phyloP scores from a whole-genome alignment of 2,888 invertebrate genomes.

The Bibio marci region DNA sequence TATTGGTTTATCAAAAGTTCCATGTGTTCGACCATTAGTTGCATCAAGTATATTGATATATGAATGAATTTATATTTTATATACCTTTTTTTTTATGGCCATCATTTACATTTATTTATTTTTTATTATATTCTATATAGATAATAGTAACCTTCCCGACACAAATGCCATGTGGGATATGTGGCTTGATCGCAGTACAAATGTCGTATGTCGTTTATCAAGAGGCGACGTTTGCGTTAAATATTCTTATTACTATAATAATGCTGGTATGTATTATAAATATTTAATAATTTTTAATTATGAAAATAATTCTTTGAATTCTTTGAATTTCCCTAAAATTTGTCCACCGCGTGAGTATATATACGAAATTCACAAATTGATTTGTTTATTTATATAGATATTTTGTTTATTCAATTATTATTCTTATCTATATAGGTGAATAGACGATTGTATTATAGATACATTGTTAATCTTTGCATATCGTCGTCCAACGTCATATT shows the following conservation, averaged over 20 bases:
- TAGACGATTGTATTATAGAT: too few species aligned
- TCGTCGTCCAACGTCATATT: too few species aligned
- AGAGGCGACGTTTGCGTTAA: slow-evolving; percentile 45
- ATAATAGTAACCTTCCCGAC: slow-evolving; percentile 43
- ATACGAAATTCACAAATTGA: too few species aligned
- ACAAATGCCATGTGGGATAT: slow-evolving; percentile 41
- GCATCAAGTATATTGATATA: slow-evolving; percentile 35
- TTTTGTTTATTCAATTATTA: neutral
- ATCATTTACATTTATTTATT: neutral
- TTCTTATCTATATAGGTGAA: neutral
- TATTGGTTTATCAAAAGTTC: slow-evolving; percentile 36
- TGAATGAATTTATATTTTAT: too few species aligned
- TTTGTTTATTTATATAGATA: too few species aligned
- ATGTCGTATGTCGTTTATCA: slow-evolving; percentile 38
- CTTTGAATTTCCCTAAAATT: too few species aligned
- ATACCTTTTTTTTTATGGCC: too few species aligned
- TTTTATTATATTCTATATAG: slow-evolving; percentile 26
- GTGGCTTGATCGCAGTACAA: slow-evolving; percentile 22
- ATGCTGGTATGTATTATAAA: slow-evolving; percentile 35
- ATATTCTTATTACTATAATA: slow-evolving; percentile 43
- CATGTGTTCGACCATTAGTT: slow-evolving; percentile 45
- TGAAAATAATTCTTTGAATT: too few species aligned
- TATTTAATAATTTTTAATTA: too few species aligned
- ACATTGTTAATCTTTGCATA: too few species aligned
- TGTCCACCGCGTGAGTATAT: too few species aligned